Percentiles rank a stretch among this genome's conserved stretches.
phyloP scores from a whole-genome alignment of 2,888 invertebrate species.

The Parnassius orleans region DNA sequence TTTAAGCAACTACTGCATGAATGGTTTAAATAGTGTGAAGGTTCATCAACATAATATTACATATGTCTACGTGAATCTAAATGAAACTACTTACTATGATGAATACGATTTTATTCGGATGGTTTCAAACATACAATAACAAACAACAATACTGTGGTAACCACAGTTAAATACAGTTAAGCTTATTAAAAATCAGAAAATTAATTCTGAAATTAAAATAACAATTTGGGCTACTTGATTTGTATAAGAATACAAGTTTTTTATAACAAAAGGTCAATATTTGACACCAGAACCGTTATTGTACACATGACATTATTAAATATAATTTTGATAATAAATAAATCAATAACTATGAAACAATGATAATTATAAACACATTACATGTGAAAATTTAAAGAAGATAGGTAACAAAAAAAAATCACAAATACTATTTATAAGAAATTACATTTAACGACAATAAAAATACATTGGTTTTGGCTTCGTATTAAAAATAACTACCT shows the following conservation, averaged over 20 bases:
- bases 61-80: slow-evolving; percentile 17
- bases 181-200: too few relatives aligned
- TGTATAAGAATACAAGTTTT: background rate
- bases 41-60: background rate
- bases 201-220: too few relatives aligned
- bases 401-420: slow-evolving; percentile 9
- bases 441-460: background rate
- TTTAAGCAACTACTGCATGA: too few relatives aligned
- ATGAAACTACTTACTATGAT: slow-evolving; percentile 27
- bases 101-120: slow-evolving; percentile 17
- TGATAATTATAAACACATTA: slow-evolving; percentile 10
- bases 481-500: background rate
- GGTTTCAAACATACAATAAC: slow-evolving; percentile 18
- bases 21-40: too few relatives aligned
- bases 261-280: background rate
- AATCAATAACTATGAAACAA: too few relatives aligned
- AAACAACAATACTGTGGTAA: slow-evolving; percentile 2
- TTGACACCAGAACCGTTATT: background rate
- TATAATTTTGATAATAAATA: too few relatives aligned
- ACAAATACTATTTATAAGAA: slow-evolving; percentile 5
- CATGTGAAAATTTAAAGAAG: slow-evolving; percentile 1
- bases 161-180: too few relatives aligned
- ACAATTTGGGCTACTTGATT: too few relatives aligned
- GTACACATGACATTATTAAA: slow-evolving; percentile 1
- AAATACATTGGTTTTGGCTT: slow-evolving; percentile 3